Evolutionary conservation across 1,140 invertebrate species (phyloP).

Genomic region (Sinonovacula constricta): DNA sequence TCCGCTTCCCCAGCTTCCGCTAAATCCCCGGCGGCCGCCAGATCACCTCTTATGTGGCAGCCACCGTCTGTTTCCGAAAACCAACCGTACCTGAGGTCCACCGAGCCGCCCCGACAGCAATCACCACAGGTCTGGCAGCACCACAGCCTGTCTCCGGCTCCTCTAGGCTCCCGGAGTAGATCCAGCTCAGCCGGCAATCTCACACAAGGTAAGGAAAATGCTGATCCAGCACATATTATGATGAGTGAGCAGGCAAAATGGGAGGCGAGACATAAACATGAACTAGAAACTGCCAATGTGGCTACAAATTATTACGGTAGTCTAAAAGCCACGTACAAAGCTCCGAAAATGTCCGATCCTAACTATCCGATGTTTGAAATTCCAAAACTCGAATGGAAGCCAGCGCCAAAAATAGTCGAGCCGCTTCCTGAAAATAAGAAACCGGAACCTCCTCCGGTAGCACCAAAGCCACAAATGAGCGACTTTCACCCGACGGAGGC

Average conservation of each 20-base stretch:
- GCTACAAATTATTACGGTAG: neutral
- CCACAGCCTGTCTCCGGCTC: constrained; percentile 8
- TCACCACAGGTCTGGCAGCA: neutral
- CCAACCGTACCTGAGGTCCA: neutral
- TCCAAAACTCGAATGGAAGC: constrained; percentile 24
- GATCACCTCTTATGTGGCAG: constrained; percentile 19
- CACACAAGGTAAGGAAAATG: constrained; percentile 24
- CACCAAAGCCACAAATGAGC: neutral
- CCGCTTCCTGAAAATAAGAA: constrained; percentile 9
- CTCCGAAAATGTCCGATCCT: constrained; percentile 32
- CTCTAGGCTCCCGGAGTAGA: neutral
- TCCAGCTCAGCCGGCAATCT: neutral
- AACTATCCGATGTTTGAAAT: constrained; percentile 52
- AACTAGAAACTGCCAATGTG: constrained; percentile 9
- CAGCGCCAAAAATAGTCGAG: constrained; percentile 36
- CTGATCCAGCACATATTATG: constrained; percentile 10
- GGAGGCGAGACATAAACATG: constrained; percentile 20
- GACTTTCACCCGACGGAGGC: constrained; percentile 20
- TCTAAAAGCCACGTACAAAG: constrained; percentile 1
- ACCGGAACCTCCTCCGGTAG: constrained; percentile 18
- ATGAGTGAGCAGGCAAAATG: constrained; percentile 33
- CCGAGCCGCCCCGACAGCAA: neutral
- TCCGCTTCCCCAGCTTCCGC: too few species aligned
- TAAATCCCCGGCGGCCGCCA: constrained; percentile 3
- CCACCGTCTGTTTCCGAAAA: constrained; percentile 9